Conservation (phyloP, 2,888 invertebrate genomes). For the Agonopterix subpropinquella region DNA sequence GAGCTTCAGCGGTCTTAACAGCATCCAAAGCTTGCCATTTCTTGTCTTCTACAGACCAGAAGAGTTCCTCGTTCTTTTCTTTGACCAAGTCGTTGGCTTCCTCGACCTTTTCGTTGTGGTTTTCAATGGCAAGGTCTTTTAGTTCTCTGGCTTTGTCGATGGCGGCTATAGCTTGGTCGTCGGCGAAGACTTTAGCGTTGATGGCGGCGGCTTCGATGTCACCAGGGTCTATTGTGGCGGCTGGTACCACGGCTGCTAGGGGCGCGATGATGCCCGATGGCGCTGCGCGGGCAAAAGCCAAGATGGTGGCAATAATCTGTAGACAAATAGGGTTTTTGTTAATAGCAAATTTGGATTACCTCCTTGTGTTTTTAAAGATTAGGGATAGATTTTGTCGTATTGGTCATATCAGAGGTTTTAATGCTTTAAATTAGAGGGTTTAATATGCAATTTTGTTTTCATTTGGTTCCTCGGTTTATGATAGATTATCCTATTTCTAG, state of each 20-base stretch:
- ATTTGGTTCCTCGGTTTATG: no score
- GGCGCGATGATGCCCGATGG: constrained; percentile 32
- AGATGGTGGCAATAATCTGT: constrained; percentile 47
- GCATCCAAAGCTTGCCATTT: constrained; percentile 62
- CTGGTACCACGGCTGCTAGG: constrained; percentile 20
- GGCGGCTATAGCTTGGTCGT: constrained; percentile 38
- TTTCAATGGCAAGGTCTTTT: constrained; percentile 36
- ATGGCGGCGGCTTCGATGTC: constrained; percentile 61
- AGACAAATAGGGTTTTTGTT: background rate
- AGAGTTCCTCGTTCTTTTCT: constrained; percentile 30
- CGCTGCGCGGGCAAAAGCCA: constrained; percentile 52
- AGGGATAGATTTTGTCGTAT: no score
- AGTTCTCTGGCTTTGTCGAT: constrained; percentile 40
- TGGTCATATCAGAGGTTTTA: no score
- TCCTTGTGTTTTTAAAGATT: no score
- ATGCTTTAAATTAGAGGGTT: no score
- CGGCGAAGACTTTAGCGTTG: constrained; percentile 39
- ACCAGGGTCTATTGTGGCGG: constrained; percentile 42
- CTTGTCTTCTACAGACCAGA: constrained; percentile 54
- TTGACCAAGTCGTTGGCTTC: constrained; percentile 30
- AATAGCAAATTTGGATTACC: no score
- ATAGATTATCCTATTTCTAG: no score
- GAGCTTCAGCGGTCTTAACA: constrained; percentile 47
- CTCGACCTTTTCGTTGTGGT: constrained; percentile 33
- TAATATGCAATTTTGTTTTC: no score